A percentile compares a stretch with the other conserved stretches of the same genome.
phyloP scores from a whole-genome alignment of 2,113 vertebrate genomes.

The Abramis brama region DNA sequence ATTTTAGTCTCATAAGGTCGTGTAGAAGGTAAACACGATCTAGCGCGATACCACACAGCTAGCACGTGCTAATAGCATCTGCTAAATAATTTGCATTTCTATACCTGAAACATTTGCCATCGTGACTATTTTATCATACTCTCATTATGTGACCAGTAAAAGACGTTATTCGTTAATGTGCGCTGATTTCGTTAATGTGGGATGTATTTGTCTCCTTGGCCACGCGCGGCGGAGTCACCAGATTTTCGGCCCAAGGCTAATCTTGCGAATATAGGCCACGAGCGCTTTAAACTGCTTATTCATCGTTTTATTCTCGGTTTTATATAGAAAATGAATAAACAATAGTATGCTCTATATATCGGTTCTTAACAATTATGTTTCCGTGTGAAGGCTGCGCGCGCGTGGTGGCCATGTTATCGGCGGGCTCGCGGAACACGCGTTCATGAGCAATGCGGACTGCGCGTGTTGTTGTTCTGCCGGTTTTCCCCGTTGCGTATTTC shows the following conservation, averaged over 20 bases:
- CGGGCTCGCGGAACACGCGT: constrained; percentile 9
- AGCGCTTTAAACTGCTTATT: not conserved
- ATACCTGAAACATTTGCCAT: not conserved
- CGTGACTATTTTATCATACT: not conserved
- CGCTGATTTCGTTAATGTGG: not conserved
- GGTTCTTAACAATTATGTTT: not conserved
- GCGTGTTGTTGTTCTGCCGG: constrained; percentile 17
- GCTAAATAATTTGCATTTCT: not conserved
- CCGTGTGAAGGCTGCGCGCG: not conserved
- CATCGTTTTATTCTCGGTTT: no score
- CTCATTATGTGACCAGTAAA: not conserved
- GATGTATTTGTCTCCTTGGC: not conserved
- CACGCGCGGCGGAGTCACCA: not conserved
- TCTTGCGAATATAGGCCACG: not conserved
- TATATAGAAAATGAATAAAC: no score
- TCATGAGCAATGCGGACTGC: not conserved
- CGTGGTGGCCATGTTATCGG: constrained; percentile 7
- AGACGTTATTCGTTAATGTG: not conserved
- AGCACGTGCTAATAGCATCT: constrained; percentile 7
- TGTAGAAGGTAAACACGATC: not conserved
- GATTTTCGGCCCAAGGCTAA: constrained; percentile 1
- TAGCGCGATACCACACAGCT: not conserved
- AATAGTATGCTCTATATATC: rapidly evolving
- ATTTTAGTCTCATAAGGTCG: not conserved
- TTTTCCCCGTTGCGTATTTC: not conserved